These are phyloP conservation scores for Zelostemma sp. DNA, from an alignment of 1,140 invertebrate species.

Conservation along the genomic window DNA sequence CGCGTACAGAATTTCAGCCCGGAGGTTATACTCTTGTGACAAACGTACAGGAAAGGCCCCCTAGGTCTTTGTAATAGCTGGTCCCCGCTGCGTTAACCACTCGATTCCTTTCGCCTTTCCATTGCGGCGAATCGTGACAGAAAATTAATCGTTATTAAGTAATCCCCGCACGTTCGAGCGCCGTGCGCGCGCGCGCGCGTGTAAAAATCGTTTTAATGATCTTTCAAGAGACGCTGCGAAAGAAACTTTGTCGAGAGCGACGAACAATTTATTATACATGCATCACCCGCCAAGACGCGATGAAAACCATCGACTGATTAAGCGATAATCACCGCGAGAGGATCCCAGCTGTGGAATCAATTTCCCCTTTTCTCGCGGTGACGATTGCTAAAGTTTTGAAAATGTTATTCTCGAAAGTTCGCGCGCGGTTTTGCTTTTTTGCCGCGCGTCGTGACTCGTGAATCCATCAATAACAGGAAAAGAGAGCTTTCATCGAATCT, in stretches of 20 bases:
- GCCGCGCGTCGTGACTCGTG: background rate
- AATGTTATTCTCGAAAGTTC: background rate
- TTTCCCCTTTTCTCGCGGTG: constrained; percentile 1
- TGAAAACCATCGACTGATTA: constrained; percentile 35
- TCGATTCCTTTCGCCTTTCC: constrained; percentile 39
- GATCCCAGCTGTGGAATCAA: background rate
- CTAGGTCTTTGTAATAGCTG: constrained; percentile 32
- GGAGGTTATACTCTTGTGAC: constrained; percentile 22
- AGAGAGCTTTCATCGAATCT: too few species aligned
- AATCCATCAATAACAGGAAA: too few species aligned
- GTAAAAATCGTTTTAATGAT: constrained; percentile 10
- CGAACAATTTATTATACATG: constrained; percentile 40
- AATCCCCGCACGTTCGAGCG: constrained; percentile 27
- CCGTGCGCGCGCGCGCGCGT: constrained; percentile 2
- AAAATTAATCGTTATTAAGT: constrained; percentile 45
- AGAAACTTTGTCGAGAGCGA: constrained; percentile 27
- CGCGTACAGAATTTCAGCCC: constrained; percentile 27
- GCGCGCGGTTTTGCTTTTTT: background rate
- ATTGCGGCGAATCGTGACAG: constrained; percentile 35
- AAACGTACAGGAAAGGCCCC: constrained; percentile 32
- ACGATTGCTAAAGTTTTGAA: background rate
- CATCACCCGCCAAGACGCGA: constrained; percentile 36
- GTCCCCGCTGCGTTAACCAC: constrained; percentile 34
- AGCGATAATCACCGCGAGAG: constrained; percentile 18
- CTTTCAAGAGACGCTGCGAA: constrained; percentile 8